These are phyloP conservation scores for Nezara viridula DNA, from an alignment of 2,888 invertebrate genomes.

Conservation along the genomic window DNA sequence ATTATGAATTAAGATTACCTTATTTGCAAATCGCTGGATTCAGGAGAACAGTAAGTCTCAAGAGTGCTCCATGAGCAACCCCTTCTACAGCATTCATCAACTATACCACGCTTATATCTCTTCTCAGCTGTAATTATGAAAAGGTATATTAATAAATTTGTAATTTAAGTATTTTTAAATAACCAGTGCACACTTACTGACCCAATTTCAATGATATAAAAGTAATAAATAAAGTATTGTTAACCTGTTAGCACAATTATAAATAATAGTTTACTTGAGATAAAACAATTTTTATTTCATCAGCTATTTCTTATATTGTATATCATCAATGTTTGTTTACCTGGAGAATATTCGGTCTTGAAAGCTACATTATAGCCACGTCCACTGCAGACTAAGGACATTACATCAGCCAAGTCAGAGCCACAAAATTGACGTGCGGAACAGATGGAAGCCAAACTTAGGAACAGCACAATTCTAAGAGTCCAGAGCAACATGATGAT, in stretches of 20 bases:
- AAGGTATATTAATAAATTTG: neutral
- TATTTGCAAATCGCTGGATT: constrained; percentile 57
- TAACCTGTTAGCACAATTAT: neutral
- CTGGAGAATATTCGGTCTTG: constrained; percentile 30
- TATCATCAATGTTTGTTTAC: neutral
- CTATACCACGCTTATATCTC: constrained; percentile 61
- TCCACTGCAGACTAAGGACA: constrained; percentile 52
- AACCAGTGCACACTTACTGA: too few species aligned
- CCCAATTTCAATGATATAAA: constrained; percentile 1
- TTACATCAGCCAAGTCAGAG: constrained; percentile 49
- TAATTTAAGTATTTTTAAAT: too few species aligned
- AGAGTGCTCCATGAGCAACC: constrained; percentile 60
- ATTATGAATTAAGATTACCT: constrained; percentile 15
- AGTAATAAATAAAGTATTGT: neutral
- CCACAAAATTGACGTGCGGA: constrained; percentile 56
- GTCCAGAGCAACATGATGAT: constrained; percentile 51
- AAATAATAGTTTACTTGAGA: neutral
- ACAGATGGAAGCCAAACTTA: neutral
- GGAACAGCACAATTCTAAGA: neutral
- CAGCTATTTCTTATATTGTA: neutral
- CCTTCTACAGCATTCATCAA: constrained; percentile 61
- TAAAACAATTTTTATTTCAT: neutral
- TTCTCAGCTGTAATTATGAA: constrained; percentile 40
- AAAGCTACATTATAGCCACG: constrained; percentile 58
- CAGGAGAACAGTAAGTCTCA: constrained; percentile 60